These are phyloP conservation scores for Thalassarche chlororhynchos DNA, from an alignment of 2,113 vertebrate genomes.

Conservation along the genomic window DNA sequence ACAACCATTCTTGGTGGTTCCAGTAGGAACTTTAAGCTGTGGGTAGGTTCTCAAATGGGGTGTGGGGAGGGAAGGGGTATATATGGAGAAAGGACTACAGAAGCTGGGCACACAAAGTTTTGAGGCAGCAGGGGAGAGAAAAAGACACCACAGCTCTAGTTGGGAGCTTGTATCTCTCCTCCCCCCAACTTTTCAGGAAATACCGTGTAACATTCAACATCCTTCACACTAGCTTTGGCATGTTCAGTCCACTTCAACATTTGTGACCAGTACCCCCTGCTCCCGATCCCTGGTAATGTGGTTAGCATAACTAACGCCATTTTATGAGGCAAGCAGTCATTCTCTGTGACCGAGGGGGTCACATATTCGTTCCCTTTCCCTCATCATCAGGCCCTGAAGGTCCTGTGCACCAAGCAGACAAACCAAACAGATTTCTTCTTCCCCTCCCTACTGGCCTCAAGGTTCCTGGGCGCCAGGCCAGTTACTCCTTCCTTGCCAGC, in stretches of 20 bases:
- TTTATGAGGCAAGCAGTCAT: neutral
- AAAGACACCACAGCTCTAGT: neutral
- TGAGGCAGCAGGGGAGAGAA: neutral
- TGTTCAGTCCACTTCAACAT: neutral
- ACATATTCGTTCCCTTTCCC: rapidly evolving
- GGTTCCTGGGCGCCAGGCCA: rapidly evolving
- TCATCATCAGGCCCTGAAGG: neutral
- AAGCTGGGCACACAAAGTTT: neutral
- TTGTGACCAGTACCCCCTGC: neutral
- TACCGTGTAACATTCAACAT: neutral
- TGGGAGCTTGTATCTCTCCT: neutral
- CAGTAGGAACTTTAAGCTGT: neutral
- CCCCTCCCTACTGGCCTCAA: no score
- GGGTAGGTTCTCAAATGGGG: neutral
- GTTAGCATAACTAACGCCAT: neutral
- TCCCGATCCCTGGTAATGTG: neutral
- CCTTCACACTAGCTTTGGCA: neutral
- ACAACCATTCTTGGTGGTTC: neutral
- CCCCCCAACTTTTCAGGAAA: neutral
- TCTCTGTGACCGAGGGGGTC: rapidly evolving
- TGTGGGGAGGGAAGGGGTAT: no score
- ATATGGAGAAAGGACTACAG: neutral
- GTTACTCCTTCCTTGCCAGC: neutral
- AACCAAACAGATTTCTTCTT: neutral
- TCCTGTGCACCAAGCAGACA: neutral